Evolutionary conservation across 1,140 invertebrate genomes (phyloP).

Genomic region (Chrysopa pallens): DNA sequence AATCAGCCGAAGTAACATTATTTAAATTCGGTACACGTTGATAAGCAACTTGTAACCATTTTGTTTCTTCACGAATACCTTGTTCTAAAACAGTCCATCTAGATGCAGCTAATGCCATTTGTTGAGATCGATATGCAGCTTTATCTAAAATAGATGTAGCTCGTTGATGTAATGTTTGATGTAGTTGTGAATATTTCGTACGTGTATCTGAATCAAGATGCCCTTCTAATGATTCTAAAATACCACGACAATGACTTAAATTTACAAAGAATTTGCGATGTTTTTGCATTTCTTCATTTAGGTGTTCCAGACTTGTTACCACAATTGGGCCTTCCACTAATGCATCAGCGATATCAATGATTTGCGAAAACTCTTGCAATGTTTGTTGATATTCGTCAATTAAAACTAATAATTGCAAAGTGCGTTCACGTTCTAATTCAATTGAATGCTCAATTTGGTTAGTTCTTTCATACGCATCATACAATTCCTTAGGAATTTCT

Average conservation of each 20-base stretch:
- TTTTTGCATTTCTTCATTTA: conserved; percentile 75
- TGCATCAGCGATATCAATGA: conserved; percentile 62
- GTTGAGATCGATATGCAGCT: conserved; percentile 56
- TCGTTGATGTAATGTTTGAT: conserved; percentile 51
- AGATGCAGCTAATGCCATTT: conserved; percentile 64
- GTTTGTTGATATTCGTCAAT: conserved; percentile 75
- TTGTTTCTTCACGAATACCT: conserved; percentile 59
- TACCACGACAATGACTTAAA: conserved; percentile 63
- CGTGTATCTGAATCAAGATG: conserved; percentile 64
- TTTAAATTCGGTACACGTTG: conserved; percentile 62
- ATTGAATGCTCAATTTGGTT: conserved; percentile 47
- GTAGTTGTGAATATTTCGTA: conserved; percentile 49
- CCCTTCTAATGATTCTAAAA: conserved; percentile 66
- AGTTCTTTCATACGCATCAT: conserved; percentile 39
- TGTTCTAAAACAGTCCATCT: conserved; percentile 65
- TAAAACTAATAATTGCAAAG: conserved; percentile 49
- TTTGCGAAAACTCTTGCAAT: conserved; percentile 65
- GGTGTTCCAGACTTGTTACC: conserved; percentile 50
- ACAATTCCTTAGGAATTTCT: conserved; percentile 44
- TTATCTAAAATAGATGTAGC: conserved; percentile 57
- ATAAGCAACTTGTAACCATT: conserved; percentile 63
- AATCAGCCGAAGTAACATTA: conserved; percentile 58
- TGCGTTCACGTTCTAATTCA: conserved; percentile 46
- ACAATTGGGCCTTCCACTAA: conserved; percentile 54
- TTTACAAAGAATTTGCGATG: conserved; percentile 77